phyloP scores from a whole-genome alignment of 1,140 invertebrate genomes.

The Lepidostoma basale region DNA sequence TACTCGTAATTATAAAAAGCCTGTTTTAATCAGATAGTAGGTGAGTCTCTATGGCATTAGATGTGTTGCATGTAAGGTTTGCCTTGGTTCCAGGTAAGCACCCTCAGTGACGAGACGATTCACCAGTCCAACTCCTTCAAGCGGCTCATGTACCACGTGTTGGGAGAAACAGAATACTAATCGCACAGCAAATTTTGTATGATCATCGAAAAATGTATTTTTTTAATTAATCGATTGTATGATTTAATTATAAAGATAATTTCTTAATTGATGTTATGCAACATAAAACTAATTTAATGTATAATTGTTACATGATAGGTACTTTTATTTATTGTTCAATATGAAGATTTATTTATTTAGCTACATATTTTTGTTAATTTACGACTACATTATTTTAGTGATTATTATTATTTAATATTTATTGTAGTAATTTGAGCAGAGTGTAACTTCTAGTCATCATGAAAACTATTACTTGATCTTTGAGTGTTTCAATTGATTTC shows the following conservation, averaged over 20 bases:
- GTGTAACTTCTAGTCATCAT: slow-evolving; percentile 45
- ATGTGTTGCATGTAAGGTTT: too few relatives aligned
- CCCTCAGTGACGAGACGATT: slow-evolving; percentile 75
- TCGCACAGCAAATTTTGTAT: background rate
- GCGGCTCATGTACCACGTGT: slow-evolving; percentile 87
- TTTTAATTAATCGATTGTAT: slow-evolving; percentile 2
- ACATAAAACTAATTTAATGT: too few relatives aligned
- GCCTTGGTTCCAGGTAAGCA: slow-evolving; percentile 63
- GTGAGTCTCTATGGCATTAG: too few relatives aligned
- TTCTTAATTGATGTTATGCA: too few relatives aligned
- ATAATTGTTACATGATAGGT: background rate
- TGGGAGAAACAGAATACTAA: slow-evolving; percentile 78
- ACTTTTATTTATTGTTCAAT: slow-evolving; percentile 2
- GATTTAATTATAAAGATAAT: slow-evolving; percentile 4
- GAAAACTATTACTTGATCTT: slow-evolving; percentile 32
- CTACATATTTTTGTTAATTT: slow-evolving; percentile 10
- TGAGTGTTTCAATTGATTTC: slow-evolving; percentile 25
- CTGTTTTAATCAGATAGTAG: too few relatives aligned
- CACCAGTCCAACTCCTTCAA: slow-evolving; percentile 91
- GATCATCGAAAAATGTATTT: background rate
- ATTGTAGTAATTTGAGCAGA: slow-evolving; percentile 31
- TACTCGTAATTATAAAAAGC: too few relatives aligned
- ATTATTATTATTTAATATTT: slow-evolving; percentile 37
- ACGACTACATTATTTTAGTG: slow-evolving; percentile 41
- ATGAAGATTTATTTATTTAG: slow-evolving; percentile 23